Conservation (phyloP, 92 coral and sea anemone species). For the Siderastrea siderea region DNA sequence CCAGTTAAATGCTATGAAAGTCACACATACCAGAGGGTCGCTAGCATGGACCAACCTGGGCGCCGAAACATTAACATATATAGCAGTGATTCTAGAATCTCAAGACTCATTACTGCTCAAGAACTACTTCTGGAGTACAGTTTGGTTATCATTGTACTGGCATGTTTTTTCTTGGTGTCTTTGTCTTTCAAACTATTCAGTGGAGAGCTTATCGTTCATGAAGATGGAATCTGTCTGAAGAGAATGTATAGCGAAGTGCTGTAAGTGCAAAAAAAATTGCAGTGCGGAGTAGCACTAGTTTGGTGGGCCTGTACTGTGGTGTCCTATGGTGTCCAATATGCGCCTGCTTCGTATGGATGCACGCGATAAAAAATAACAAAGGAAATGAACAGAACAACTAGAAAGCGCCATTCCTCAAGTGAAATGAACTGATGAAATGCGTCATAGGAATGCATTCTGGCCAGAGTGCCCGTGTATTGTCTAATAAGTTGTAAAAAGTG, state of each 20-base stretch:
- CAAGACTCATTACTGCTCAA: conserved; percentile 27
- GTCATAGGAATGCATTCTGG: not conserved
- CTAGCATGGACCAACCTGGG: conserved; percentile 12
- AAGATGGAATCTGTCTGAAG: not conserved
- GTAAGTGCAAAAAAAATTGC: not conserved
- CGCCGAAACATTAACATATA: not conserved
- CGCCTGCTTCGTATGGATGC: not conserved
- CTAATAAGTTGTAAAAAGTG: too few species aligned
- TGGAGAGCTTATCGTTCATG: not conserved
- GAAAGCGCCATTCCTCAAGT: not conserved
- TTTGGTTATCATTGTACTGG: conserved; percentile 19
- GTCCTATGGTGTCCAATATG: too few species aligned
- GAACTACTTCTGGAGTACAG: conserved; percentile 39
- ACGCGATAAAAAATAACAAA: not conserved
- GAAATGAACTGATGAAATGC: not conserved
- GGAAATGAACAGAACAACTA: not conserved
- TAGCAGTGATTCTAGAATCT: conserved; percentile 8
- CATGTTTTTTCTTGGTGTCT: conserved; percentile 33
- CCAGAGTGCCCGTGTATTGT: too few species aligned
- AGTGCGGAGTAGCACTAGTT: not conserved
- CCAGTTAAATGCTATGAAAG: not conserved
- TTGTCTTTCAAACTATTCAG: not conserved
- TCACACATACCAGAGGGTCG: not conserved
- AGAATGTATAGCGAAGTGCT: not conserved
- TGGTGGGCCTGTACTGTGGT: not conserved